Conservation (phyloP, 2,797 vertebrate genomes). For the Microhierax caerulescens region DNA sequence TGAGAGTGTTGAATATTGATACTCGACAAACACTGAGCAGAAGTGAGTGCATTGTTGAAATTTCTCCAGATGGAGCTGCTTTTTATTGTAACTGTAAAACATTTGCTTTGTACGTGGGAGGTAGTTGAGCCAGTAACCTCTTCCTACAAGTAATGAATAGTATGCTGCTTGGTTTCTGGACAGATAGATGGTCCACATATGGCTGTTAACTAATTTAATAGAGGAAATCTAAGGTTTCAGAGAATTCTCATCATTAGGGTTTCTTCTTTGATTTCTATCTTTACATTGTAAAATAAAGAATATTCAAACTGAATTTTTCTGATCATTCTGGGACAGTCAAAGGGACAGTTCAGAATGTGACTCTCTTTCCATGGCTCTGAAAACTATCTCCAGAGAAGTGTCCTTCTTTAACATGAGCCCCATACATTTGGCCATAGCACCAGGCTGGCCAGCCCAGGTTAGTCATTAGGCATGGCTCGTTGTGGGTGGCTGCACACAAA, state of each 20-base stretch:
- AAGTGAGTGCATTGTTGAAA: background rate
- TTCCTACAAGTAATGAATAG: background rate
- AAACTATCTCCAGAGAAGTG: background rate
- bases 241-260: background rate
- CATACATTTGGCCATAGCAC: background rate
- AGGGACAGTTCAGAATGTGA: background rate
- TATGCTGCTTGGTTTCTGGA: background rate
- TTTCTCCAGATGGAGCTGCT: slow-evolving; percentile 7
- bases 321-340: background rate
- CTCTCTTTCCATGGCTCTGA: background rate
- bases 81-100: slow-evolving; percentile 6
- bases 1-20: background rate
- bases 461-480: background rate
- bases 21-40: background rate
- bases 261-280: background rate
- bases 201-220: background rate
- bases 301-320: background rate
- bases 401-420: background rate
- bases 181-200: background rate
- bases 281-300: background rate
- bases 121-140: background rate
- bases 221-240: background rate
- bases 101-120: background rate
- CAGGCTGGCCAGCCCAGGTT: background rate
- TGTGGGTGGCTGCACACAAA: background rate